phyloP scores from a whole-genome alignment of 2,113 vertebrate species.

The Pseudois nayaur region DNA sequence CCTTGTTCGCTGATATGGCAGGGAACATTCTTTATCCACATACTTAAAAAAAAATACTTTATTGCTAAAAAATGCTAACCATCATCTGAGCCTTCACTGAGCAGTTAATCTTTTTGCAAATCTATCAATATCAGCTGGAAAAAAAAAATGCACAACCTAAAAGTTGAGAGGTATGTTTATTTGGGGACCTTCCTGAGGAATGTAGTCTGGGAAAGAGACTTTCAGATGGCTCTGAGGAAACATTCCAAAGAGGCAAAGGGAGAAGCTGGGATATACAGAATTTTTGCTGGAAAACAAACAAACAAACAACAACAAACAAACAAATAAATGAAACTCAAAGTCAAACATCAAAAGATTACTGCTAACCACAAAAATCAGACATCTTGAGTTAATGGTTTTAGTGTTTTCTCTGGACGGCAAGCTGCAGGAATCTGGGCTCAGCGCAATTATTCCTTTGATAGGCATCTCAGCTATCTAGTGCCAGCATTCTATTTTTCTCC shows the following conservation, averaged over 20 bases:
- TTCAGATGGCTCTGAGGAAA: background rate
- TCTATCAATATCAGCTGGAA: background rate
- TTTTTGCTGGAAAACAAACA: background rate
- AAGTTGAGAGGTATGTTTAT: background rate
- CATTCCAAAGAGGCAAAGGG: background rate
- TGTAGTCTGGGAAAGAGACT: background rate
- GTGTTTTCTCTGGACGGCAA: background rate
- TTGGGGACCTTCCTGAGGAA: background rate
- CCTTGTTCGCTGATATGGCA: background rate
- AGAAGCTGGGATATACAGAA: background rate
- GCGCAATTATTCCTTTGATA: background rate
- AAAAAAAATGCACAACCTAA: background rate
- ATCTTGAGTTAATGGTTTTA: background rate
- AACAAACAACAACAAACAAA: background rate
- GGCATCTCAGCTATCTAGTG: background rate
- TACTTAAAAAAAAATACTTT: background rate
- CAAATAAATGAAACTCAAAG: background rate
- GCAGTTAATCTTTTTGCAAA: background rate
- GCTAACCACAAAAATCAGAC: background rate
- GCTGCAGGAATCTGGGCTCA: background rate
- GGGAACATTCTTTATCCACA: background rate
- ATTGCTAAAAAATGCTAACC: background rate
- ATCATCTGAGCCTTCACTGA: background rate
- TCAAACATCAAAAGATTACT: background rate
- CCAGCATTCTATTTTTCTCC: background rate